phyloP scores from a whole-genome alignment of 2,888 invertebrate genomes.

The Euphydryas editha region DNA sequence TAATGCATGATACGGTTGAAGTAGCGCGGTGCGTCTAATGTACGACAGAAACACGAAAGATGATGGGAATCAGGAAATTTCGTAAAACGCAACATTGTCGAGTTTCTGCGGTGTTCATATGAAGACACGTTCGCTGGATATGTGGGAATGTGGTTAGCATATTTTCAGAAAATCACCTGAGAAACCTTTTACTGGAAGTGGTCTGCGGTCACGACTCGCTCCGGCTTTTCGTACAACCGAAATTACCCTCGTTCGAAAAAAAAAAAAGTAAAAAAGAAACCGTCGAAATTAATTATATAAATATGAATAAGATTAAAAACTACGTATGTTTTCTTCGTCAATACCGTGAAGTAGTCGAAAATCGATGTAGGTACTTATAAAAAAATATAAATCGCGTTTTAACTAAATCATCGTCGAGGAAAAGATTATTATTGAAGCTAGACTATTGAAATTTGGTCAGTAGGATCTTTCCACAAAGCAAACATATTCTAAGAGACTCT shows the following conservation, averaged over 20 bases:
- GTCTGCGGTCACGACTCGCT: slow-evolving; percentile 30
- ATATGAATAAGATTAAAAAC: background rate
- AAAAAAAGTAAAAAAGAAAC: background rate
- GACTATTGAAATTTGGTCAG: no score
- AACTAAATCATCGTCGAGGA: no score
- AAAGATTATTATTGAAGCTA: no score
- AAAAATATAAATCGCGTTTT: no score
- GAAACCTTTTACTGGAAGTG: slow-evolving; percentile 39
- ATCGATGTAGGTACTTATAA: no score
- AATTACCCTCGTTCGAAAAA: background rate
- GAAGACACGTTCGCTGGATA: slow-evolving; percentile 20
- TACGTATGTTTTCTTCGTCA: no score
- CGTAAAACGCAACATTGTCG: slow-evolving; percentile 5
- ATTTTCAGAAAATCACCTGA: slow-evolving; percentile 31
- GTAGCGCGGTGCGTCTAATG: no score
- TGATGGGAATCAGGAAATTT: background rate
- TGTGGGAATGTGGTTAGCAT: slow-evolving; percentile 35
- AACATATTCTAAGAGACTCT: no score
- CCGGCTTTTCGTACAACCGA: slow-evolving; percentile 17
- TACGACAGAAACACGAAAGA: background rate
- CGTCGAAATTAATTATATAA: background rate
- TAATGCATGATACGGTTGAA: no score
- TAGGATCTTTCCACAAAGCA: no score
- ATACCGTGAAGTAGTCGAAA: no score
- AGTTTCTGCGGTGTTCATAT: slow-evolving; percentile 7